Percentiles rank a stretch among this genome's conserved stretches.
phyloP scores from a whole-genome alignment of 2,797 vertebrate species.

The Gymnodraco acuticeps region DNA sequence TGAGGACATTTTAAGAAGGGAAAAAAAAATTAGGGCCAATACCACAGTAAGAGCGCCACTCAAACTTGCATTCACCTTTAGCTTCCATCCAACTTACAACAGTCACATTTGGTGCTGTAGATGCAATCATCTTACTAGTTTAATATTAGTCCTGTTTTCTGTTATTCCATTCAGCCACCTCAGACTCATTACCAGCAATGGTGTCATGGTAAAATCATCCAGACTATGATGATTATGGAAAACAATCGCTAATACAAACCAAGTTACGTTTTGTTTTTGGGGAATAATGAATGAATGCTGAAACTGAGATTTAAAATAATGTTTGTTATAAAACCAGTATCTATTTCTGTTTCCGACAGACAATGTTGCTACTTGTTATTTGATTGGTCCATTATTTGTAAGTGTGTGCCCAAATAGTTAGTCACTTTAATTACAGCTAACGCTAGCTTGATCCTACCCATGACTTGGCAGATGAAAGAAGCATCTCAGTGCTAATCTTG shows the following conservation, averaged over 20 bases:
- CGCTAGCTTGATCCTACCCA: not conserved
- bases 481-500: not conserved
- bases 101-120: constrained; percentile 32
- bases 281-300: not conserved
- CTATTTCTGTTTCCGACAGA: not conserved
- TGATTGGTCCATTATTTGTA: not conserved
- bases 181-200: constrained; percentile 34
- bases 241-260: constrained; percentile 18
- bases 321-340: not conserved
- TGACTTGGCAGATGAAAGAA: not conserved
- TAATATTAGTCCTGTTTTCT: constrained; percentile 41
- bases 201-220: constrained; percentile 24
- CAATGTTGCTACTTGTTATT: not conserved
- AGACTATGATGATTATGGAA: constrained; percentile 22
- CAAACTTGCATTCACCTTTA: constrained; percentile 75
- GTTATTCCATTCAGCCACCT: constrained; percentile 43
- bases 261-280: constrained; percentile 1
- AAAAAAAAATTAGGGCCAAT: constrained; percentile 57
- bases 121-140: constrained; percentile 32
- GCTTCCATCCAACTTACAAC: constrained; percentile 54
- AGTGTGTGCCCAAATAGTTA: not conserved
- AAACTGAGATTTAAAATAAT: not conserved
- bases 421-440: not conserved
- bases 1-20: constrained; percentile 71
- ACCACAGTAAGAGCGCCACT: constrained; percentile 66